Evolutionary conservation across 2,797 vertebrate genomes (phyloP).

Genomic region (Linurgus olivaceus): DNA sequence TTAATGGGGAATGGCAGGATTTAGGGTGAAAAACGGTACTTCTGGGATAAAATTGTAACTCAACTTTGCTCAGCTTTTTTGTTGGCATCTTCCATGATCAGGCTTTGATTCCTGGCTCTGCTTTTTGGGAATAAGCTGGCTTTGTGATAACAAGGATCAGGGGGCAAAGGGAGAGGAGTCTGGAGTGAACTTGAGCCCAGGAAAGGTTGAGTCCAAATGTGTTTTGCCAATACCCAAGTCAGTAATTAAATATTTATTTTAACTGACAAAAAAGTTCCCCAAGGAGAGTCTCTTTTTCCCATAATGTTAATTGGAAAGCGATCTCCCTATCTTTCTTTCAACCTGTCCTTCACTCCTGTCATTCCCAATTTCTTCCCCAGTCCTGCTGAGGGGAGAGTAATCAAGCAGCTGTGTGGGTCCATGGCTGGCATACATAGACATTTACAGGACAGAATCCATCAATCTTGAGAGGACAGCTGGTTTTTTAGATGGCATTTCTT

Average conservation of each 20-base stretch:
- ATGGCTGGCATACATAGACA: neutral
- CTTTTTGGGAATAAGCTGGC: neutral
- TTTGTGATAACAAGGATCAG: neutral
- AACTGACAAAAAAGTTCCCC: neutral
- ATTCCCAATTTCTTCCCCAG: neutral
- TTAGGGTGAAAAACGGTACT: neutral
- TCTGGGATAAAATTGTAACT: neutral
- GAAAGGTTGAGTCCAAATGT: neutral
- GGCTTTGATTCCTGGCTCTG: neutral
- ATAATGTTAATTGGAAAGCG: neutral
- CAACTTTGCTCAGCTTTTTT: neutral
- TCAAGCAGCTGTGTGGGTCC: neutral
- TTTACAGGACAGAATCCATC: neutral
- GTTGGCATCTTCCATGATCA: neutral
- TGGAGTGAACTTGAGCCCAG: neutral
- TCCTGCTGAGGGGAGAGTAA: neutral
- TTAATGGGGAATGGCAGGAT: neutral
- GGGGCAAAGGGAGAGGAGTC: neutral
- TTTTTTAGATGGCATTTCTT: neutral
- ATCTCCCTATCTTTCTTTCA: neutral
- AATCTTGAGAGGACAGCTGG: neutral
- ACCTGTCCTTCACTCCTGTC: neutral
- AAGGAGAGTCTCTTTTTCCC: neutral
- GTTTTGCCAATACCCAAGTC: neutral
- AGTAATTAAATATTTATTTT: neutral